Evolutionary conservation across 1,140 invertebrate species (phyloP).

Genomic region (Heliconius nattereri): DNA sequence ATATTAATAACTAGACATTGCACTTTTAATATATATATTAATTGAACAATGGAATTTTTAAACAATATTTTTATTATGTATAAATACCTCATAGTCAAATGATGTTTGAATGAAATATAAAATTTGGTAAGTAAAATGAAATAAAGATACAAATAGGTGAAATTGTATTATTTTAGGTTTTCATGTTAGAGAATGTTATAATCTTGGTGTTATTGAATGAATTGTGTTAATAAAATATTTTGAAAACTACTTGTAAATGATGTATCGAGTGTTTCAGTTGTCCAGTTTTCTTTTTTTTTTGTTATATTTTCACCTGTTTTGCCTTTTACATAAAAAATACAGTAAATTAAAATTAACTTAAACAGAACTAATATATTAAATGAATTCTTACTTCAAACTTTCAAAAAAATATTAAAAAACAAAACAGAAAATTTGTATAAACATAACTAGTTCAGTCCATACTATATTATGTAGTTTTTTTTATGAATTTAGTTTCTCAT

Average conservation of each 20-base stretch:
- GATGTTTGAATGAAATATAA: slow-evolving; percentile 80
- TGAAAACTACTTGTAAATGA: slow-evolving; percentile 79
- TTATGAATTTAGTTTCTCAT: no score
- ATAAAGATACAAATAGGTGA: slow-evolving; percentile 73
- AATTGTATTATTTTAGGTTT: slow-evolving; percentile 80
- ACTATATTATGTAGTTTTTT: no score
- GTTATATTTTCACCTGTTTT: slow-evolving; percentile 17
- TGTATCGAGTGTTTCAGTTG: slow-evolving; percentile 73
- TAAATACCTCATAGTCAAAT: slow-evolving; percentile 78
- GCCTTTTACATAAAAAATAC: background rate
- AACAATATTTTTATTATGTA: slow-evolving; percentile 74
- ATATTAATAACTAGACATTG: slow-evolving; percentile 25
- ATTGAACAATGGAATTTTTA: slow-evolving; percentile 54
- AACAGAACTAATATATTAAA: no score
- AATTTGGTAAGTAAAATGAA: slow-evolving; percentile 74
- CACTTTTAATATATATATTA: slow-evolving; percentile 45
- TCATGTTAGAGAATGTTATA: slow-evolving; percentile 82
- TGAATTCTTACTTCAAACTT: no score
- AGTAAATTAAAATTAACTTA: no score
- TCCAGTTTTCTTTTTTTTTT: slow-evolving; percentile 45
- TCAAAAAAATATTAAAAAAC: no score
- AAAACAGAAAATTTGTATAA: no score
- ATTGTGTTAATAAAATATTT: slow-evolving; percentile 84
- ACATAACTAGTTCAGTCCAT: no score
- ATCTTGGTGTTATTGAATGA: slow-evolving; percentile 83